These are phyloP conservation scores for Neostethus bicornis DNA, from an alignment of 2,797 vertebrate species.

Conservation along the genomic window DNA sequence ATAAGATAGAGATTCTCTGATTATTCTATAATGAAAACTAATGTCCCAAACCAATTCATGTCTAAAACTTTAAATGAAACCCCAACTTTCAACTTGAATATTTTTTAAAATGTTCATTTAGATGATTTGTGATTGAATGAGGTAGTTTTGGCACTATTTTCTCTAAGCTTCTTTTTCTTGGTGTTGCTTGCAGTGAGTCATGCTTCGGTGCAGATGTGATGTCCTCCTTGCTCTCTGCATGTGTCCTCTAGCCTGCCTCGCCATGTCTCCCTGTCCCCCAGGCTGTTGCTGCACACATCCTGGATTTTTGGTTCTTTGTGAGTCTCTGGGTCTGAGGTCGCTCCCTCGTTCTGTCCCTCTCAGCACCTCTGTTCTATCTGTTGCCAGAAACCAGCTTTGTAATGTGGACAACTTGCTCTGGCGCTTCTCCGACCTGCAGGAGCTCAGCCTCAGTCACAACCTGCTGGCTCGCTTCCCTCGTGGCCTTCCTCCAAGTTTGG, in stretches of 20 bases:
- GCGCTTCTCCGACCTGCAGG: constrained; percentile 75
- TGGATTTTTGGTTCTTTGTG: constrained; percentile 77
- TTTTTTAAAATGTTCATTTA: not conserved
- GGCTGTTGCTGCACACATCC: constrained; percentile 80
- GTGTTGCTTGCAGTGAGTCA: constrained; percentile 73
- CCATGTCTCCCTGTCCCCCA: constrained; percentile 67
- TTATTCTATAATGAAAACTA: not conserved
- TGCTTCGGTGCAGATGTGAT: constrained; percentile 68
- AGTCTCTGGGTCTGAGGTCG: constrained; percentile 79
- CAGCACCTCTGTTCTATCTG: constrained; percentile 73
- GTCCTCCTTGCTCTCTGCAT: constrained; percentile 71
- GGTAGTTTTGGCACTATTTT: not conserved
- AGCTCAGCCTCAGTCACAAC: constrained; percentile 83
- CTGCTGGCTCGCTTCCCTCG: constrained; percentile 77
- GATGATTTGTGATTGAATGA: too few species aligned
- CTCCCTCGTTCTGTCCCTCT: constrained; percentile 79
- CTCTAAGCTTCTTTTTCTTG: constrained; percentile 8
- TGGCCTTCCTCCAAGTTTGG: constrained; percentile 80
- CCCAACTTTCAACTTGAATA: too few species aligned
- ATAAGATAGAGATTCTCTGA: not conserved
- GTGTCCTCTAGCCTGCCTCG: constrained; percentile 52
- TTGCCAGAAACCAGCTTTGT: constrained; percentile 82
- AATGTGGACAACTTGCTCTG: constrained; percentile 78
- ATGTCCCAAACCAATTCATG: too few species aligned
- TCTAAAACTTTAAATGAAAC: too few species aligned